Conservation (phyloP, 2,888 invertebrate species). For the Pteria penguin region DNA sequence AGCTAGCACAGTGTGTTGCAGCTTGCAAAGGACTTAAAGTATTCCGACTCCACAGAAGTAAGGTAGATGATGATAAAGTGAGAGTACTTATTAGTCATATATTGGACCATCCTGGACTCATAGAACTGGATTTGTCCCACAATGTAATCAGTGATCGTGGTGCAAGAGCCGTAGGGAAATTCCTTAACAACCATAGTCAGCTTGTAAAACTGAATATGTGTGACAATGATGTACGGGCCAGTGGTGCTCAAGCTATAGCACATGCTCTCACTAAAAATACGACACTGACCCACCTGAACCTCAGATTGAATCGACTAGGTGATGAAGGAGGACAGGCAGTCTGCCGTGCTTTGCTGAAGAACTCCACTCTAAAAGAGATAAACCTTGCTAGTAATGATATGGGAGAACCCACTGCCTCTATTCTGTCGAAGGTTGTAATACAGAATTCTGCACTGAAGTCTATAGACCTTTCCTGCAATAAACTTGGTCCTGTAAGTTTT, state of each 20-base stretch:
- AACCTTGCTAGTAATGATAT: constrained; percentile 79
- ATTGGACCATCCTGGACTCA: constrained; percentile 77
- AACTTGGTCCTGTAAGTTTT: constrained; percentile 77
- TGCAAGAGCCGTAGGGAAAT: constrained; percentile 80
- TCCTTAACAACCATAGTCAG: constrained; percentile 79
- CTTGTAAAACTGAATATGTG: constrained; percentile 74
- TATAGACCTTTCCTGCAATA: constrained; percentile 79
- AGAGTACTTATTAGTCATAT: constrained; percentile 79
- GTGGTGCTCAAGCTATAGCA: constrained; percentile 80
- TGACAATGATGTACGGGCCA: constrained; percentile 77
- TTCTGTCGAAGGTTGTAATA: constrained; percentile 77
- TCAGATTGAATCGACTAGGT: constrained; percentile 78
- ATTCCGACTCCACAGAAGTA: constrained; percentile 77
- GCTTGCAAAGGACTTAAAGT: constrained; percentile 75
- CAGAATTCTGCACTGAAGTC: constrained; percentile 74
- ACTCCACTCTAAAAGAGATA: constrained; percentile 74
- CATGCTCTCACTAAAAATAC: constrained; percentile 79
- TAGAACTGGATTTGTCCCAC: constrained; percentile 79
- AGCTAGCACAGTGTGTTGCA: constrained; percentile 78
- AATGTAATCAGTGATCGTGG: constrained; percentile 79
- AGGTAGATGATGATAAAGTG: constrained; percentile 79
- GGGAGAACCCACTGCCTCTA: constrained; percentile 78
- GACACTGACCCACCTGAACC: constrained; percentile 72
- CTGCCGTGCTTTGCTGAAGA: constrained; percentile 76
- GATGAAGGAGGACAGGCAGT: constrained; percentile 81